Base-by-base conservation (phyloP, 2,113 vertebrate species). In the Rhineura floridana region DNA sequence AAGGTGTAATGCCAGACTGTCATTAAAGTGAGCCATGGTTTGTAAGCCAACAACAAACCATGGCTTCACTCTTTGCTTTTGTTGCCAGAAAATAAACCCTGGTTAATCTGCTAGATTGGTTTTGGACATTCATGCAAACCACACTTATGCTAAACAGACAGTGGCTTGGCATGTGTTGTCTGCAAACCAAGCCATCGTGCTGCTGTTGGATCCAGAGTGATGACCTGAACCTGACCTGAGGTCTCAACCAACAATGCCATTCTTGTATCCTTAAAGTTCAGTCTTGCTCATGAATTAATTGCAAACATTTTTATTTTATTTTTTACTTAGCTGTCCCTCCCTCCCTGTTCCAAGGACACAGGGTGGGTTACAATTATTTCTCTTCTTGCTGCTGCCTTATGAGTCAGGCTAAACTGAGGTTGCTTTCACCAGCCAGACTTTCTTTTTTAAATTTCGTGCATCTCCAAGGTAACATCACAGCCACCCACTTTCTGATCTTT, bases 401-500 rank as follows among this genome's bases (percentile, higher is more conserved):
- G 36, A 72, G 10, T 59, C 86, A 81, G 50, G 50, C 36, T 55
- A 59, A 52, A 70, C n/a, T n/a, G 28, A n/a, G 77, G 77, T 62
- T 23, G 39, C 52, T 70, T 76, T 77, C 42, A 77, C 11, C 15
- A 67, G 59, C 62, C 12, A 67, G 33, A 46, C 46, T 39, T 28
- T 52, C 39, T 62, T 59, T 62, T 48, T 8, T 39, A 36, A 73
- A 87, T 55, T 62, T 12, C 19, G 13, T 11, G 50, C 48, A n/a
- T 81, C 77, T 87, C 85, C 77, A 59, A 39, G 85, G 75, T 67
- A 86, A 39, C 75, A 33, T 36, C 59, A 33, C 46, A 30, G 85
- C 11, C 19, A 19, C 36, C 72, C 33, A 6, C 62, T 72, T 59
- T 62, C 62, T 44, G 59, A n/a, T 72, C 59, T 78, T 86, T 75